Evolutionary conservation across 2,797 vertebrate genomes (phyloP), one percentile per base, ranked within the genome.

Genomic region (Onychomys torridus): DNA sequence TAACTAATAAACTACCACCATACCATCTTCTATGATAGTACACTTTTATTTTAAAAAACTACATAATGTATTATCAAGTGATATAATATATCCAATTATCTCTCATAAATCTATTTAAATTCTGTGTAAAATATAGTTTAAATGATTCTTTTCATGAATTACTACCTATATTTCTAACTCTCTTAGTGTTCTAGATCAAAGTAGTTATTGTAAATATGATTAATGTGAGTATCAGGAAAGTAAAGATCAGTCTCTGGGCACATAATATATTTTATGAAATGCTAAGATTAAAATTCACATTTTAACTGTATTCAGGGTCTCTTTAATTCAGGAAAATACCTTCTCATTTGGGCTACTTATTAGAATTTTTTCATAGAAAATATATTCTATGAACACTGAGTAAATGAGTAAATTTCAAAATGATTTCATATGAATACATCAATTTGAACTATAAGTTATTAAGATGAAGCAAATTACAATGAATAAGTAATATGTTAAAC

Each of bases 331-430:
- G 14, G 32, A 78, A 91, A 86, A 89, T 61, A 86, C 0, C 52
- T 4, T 73, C 61, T 93, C 49, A 67, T 93, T 40, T 85, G 65
- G 87, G 21, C 46, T 95, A 77, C 37, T 95, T 75, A 88, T 65
- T 89, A 82, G 52, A 89, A 89, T 93, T 76, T 65, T 82, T 94
- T 91, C 23, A 65, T 75, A 32, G 12, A 78, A 86, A 82, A 94
- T 76, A 6, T 82, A 86, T 81, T 71, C 40, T 93, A n/a, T 11
- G 89, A 59, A 76, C 52, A 75, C 59, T 89, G 67, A 85, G n/a
- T 86, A 94, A 86, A 86, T 65, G 19, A 91, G 34, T 61, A 43
- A 25, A 85, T 97, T 81, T 55, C 71, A 92, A 90, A 95, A 37
- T 94, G 46, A 75, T 96, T 93, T 88, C 25, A 55, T 25, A 49